Evolutionary conservation across 1,140 invertebrate genomes (phyloP), one percentile per base, ranked within the genome.

Genomic region (Trypoxylus dichotomus): DNA sequence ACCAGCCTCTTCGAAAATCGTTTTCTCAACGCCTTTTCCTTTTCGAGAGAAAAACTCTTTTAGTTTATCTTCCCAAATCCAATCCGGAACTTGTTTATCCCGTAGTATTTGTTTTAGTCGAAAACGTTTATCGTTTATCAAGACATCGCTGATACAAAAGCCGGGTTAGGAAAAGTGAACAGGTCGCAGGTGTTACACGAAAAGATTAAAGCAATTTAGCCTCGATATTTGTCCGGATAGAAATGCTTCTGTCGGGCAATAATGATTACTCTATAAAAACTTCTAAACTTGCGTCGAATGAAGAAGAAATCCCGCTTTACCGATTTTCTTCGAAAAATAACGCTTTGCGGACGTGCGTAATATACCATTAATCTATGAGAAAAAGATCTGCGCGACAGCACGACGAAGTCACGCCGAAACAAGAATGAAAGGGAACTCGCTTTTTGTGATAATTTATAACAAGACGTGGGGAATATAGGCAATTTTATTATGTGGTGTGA

Each of bases 131-230:
- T 68, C 60, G 60, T 68, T 68, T 68, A 24, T 68, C 21, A 68
- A 68, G 60, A 15, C 21, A 24, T 68, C n/a, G 24, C 60, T 24
- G 7, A 68, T 68, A 68, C 60, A 68, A 68, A 68, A 54, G 21
- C n/a, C n/a, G 1, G 7, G 24, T 29, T 25, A 68, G 6, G 60
- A 27, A 29, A 74, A 74, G 41, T 24, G 72, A 75, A 54, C 54
- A 68, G 63, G 60, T 42, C 80, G 29, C 80, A 81, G 80, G 80
- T 81, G 80, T 76, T 79, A 74, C 43, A 63, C 58, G 77, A 73
- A 78, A 79, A 81, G 79, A 81, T 81, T 81, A 81, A 81, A 81
- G 78, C 79, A 81, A 81, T 81, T 81, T 79, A 54, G 37, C 58
- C 29, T 27, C 76, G 79, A 81, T 79, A 81, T 79, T 81, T 79